These are phyloP conservation scores for Xylota sylvarum DNA, from an alignment of 2,888 invertebrate species.

Conservation along the genomic window DNA sequence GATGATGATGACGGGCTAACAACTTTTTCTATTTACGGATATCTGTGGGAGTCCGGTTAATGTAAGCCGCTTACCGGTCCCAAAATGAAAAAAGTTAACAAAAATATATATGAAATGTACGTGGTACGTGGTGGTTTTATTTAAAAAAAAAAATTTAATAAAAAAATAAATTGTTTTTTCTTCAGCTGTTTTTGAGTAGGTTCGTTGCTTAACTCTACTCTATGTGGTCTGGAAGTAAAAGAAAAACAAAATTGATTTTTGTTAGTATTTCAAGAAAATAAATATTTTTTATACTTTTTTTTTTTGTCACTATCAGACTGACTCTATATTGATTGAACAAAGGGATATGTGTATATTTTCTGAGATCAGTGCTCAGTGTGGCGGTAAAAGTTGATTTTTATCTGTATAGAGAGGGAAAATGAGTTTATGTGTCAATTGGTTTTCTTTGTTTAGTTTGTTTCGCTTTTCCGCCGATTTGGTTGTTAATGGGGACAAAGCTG, in stretches of 20 bases:
- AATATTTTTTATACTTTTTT: neutral
- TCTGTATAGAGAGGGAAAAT: neutral
- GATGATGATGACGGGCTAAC: slow-evolving; percentile 11
- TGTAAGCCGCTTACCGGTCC: slow-evolving; percentile 32
- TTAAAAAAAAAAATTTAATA: neutral
- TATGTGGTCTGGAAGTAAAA: slow-evolving; percentile 34
- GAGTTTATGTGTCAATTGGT: slow-evolving; percentile 1
- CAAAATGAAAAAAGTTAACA: neutral
- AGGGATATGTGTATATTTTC: neutral
- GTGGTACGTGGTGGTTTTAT: neutral
- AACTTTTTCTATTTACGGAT: slow-evolving; percentile 34
- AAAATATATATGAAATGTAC: slow-evolving; percentile 15
- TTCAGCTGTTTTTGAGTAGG: neutral
- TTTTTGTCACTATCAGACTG: slow-evolving; percentile 3
- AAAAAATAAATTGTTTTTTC: slow-evolving; percentile 30
- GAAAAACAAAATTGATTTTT: neutral
- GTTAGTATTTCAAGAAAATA: neutral
- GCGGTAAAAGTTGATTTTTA: neutral
- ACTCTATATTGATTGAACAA: neutral
- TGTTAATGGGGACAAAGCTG: slow-evolving; percentile 39
- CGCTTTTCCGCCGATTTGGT: slow-evolving; percentile 30
- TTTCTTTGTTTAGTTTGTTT: slow-evolving; percentile 27
- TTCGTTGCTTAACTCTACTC: neutral
- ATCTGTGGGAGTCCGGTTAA: slow-evolving; percentile 2
- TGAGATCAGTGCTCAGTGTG: neutral